Evolutionary conservation across 2,888 invertebrate genomes (phyloP).

Genomic region (Sepiola atlantica): DNA sequence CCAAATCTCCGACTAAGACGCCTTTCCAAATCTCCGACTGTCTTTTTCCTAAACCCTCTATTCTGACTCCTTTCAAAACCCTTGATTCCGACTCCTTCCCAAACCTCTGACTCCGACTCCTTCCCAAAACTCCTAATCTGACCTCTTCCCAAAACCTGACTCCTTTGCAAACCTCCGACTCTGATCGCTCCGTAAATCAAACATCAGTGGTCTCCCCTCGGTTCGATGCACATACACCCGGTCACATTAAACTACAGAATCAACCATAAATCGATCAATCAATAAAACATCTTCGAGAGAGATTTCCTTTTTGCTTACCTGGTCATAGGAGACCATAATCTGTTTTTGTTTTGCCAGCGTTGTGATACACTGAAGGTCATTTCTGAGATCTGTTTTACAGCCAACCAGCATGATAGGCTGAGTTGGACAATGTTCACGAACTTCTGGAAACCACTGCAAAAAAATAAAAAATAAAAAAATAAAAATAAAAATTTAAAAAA

Average conservation of each 20-base stretch:
- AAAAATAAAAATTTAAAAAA: too few relatives aligned
- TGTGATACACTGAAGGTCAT: slow-evolving; percentile 79
- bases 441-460: slow-evolving; percentile 81
- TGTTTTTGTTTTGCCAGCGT: slow-evolving; percentile 75
- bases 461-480: slow-evolving; percentile 56
- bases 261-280: background rate
- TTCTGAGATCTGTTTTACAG: slow-evolving; percentile 81
- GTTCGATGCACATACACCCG: background rate
- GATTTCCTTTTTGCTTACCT: slow-evolving; percentile 55
- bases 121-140: too few relatives aligned
- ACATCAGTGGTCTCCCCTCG: too few relatives aligned
- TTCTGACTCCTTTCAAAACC: too few relatives aligned
- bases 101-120: too few relatives aligned
- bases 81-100: too few relatives aligned
- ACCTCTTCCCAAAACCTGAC: too few relatives aligned
- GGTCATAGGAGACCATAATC: slow-evolving; percentile 61
- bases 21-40: too few relatives aligned
- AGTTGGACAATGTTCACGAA: slow-evolving; percentile 80
- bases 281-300: background rate
- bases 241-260: background rate
- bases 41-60: too few relatives aligned
- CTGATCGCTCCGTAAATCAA: too few relatives aligned
- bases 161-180: too few relatives aligned
- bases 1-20: too few relatives aligned
- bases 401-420: slow-evolving; percentile 81